A percentile compares a stretch with the other conserved stretches of the same genome.
Conservation (phyloP, 1,140 invertebrate species). For the Pemphigus obesinymphae region DNA sequence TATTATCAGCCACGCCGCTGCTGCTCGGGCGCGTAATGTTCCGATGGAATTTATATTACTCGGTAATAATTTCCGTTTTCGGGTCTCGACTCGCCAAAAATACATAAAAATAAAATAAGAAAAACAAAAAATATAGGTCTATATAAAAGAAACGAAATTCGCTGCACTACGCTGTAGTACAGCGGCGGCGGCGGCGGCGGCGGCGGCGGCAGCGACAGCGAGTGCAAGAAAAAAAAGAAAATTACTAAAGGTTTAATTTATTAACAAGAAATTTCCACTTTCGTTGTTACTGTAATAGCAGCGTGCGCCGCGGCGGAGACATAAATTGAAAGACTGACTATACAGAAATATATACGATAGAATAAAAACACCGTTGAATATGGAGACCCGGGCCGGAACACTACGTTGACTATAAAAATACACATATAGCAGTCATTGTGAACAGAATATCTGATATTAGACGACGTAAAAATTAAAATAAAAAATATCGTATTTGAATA, state of each 20-base stretch:
- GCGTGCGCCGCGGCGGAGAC: not conserved
- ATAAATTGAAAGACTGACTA: conserved; percentile 10
- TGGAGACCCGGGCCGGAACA: no score
- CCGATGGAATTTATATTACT: conserved; percentile 35
- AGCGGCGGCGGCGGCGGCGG: not conserved
- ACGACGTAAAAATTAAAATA: not conserved
- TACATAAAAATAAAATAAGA: not conserved
- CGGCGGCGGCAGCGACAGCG: not conserved
- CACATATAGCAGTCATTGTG: not conserved
- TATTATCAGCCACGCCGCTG: not conserved
- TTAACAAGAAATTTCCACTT: conserved; percentile 15
- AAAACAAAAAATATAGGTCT: no score
- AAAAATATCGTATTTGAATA: conserved; percentile 2
- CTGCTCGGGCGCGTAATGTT: not conserved
- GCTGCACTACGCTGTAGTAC: no score
- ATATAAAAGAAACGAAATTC: conserved; percentile 19
- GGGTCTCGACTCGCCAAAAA: not conserved
- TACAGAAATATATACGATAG: not conserved
- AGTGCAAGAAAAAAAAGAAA: not conserved
- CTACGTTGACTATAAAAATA: not conserved
- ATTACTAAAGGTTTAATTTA: conserved; percentile 27
- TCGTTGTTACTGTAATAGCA: no score
- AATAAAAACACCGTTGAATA: not conserved
- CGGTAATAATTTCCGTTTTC: conserved; percentile 36
- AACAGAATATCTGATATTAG: not conserved